These are phyloP conservation scores for Halichondria panicea DNA, from an alignment of 37 sponge, comb jelly and placozoan species.

Conservation along the genomic window DNA sequence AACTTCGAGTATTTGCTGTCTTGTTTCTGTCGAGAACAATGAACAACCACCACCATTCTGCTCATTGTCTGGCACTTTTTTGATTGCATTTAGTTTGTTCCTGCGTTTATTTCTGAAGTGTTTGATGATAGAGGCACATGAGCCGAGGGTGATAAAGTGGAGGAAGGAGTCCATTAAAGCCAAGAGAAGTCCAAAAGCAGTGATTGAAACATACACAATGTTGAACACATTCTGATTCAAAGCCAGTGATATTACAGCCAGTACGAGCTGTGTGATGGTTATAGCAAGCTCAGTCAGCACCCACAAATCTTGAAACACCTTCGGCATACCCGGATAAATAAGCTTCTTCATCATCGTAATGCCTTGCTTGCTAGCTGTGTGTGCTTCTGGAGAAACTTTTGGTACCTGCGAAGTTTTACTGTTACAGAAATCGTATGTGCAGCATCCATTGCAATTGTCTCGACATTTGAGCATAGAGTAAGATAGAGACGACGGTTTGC, in stretches of 20 bases:
- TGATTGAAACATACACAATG: neutral
- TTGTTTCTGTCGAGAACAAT: too few relatives aligned
- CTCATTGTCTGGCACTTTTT: too few relatives aligned
- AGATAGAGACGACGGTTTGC: neutral
- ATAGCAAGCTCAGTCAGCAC: conserved; percentile 31
- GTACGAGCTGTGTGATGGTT: conserved; percentile 11
- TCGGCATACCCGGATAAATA: conserved; percentile 28
- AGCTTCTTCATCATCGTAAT: conserved; percentile 23
- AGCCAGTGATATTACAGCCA: neutral
- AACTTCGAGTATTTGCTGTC: too few relatives aligned
- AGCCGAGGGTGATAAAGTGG: conserved; percentile 20
- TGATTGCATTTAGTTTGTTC: too few relatives aligned
- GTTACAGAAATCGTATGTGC: neutral
- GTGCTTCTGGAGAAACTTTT: neutral
- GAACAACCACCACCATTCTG: too few relatives aligned
- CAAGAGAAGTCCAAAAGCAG: neutral
- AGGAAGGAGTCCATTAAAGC: conserved; percentile 8
- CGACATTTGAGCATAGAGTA: too few relatives aligned
- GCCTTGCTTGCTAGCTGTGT: conserved; percentile 19
- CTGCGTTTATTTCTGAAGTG: neutral
- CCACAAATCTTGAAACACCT: conserved; percentile 27
- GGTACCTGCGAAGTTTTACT: neutral
- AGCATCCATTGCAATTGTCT: too few relatives aligned
- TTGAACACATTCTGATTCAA: too few relatives aligned
- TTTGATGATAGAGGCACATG: conserved; percentile 3